Conservation (phyloP, 2,113 vertebrate genomes). For the Pterophyllum scalare region DNA sequence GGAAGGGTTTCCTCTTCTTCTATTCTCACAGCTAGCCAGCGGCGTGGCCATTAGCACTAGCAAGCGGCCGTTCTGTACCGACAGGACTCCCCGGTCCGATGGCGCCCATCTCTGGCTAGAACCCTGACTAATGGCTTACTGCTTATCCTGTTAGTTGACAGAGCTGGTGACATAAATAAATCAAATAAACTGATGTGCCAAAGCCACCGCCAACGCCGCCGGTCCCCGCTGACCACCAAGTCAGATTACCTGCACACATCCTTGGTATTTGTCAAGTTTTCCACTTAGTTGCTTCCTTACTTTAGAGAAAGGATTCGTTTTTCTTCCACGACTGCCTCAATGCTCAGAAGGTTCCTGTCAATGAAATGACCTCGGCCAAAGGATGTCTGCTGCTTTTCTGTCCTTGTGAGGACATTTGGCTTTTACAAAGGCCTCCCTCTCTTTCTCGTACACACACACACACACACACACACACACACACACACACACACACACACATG, state of each 20-base stretch:
- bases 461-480: slow-evolving; percentile 3
- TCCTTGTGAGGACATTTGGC: slow-evolving; percentile 49
- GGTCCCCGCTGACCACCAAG: neutral
- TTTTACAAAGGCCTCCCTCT: slow-evolving; percentile 29
- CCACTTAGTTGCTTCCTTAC: neutral
- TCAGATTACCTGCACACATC: neutral
- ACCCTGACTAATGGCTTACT: no score
- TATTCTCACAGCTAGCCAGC: no score
- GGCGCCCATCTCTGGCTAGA: no score
- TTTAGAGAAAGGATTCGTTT: slow-evolving; percentile 33
- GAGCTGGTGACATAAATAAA: neutral
- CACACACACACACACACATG: slow-evolving; percentile 27
- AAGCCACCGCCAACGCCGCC: neutral
- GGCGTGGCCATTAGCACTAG: no score
- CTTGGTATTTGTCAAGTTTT: neutral
- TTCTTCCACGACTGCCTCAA: neutral
- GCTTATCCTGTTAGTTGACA: neutral
- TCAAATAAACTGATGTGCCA: neutral
- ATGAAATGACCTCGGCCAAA: slow-evolving; percentile 37
- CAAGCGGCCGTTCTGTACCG: no score
- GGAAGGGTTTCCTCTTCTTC: no score
- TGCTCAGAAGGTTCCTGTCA: slow-evolving; percentile 8
- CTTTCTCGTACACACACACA: neutral
- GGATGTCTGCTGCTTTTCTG: slow-evolving; percentile 24
- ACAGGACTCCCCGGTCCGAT: no score